These are phyloP conservation scores for Ailuropoda melanoleuca DNA, from an alignment of 2,113 vertebrate species.

Conservation along the genomic window DNA sequence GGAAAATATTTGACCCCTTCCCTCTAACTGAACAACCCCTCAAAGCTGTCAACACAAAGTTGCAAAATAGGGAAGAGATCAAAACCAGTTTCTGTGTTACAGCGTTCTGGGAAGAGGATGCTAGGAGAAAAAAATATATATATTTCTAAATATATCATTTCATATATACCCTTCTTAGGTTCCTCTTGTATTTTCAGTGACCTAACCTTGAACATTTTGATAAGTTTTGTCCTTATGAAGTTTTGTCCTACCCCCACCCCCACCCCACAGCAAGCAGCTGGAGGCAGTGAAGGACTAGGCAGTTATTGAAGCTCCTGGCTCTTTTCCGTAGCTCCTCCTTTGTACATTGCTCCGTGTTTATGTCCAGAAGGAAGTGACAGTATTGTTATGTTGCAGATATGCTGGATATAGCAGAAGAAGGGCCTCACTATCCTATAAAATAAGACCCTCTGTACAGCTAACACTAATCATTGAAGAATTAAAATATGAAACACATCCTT, in stretches of 20 bases:
- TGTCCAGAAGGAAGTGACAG: background rate
- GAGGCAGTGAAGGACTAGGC: background rate
- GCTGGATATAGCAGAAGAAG: background rate
- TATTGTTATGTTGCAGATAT: background rate
- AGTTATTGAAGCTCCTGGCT: background rate
- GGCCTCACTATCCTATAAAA: background rate
- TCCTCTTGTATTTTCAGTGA: constrained; percentile 8
- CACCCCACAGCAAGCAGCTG: background rate
- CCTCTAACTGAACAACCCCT: background rate
- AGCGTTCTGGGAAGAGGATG: background rate
- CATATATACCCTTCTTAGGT: background rate
- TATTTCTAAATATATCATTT: background rate
- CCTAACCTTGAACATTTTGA: background rate
- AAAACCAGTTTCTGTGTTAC: background rate
- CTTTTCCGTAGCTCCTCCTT: background rate
- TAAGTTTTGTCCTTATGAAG: background rate
- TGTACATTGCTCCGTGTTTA: background rate
- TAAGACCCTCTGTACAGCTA: background rate
- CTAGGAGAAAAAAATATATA: background rate
- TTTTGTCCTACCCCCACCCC: background rate
- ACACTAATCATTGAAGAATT: background rate
- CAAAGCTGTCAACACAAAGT: background rate
- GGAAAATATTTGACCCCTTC: constrained; percentile 15
- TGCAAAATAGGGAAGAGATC: background rate
- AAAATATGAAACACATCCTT: background rate